A percentile compares a stretch with the other conserved stretches of the same genome.
These are phyloP conservation scores for Malthinus flaveolus DNA, from an alignment of 2,888 invertebrate genomes.

Conservation along the genomic window DNA sequence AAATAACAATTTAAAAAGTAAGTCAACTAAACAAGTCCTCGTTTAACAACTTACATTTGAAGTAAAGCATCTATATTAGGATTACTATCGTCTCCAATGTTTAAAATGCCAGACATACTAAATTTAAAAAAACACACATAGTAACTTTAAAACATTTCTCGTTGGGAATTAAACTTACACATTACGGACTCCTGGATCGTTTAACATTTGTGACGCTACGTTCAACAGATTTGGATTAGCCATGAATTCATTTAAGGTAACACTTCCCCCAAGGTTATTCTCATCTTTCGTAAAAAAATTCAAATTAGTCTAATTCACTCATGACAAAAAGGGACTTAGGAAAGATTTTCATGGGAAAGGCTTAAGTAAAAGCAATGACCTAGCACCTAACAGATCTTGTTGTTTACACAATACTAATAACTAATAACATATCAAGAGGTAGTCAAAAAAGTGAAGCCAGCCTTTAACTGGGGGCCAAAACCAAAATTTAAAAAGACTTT, in stretches of 20 bases:
- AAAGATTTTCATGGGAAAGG: too few relatives aligned
- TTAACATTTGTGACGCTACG: constrained; percentile 83
- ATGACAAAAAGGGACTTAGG: too few relatives aligned
- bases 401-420: too few relatives aligned
- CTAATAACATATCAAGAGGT: too few relatives aligned
- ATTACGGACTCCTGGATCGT: constrained; percentile 82
- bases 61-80: constrained; percentile 47
- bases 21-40: not conserved
- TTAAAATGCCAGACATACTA: constrained; percentile 51
- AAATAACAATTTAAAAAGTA: constrained; percentile 22
- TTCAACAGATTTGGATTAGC: constrained; percentile 82
- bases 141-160: not conserved
- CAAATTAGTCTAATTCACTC: too few relatives aligned
- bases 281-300: too few relatives aligned
- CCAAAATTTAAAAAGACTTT: too few relatives aligned
- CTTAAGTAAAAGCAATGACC: too few relatives aligned
- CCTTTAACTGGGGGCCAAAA: too few relatives aligned
- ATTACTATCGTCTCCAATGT: constrained; percentile 41
- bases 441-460: too few relatives aligned
- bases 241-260: constrained; percentile 69
- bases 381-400: too few relatives aligned
- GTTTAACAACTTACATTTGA: constrained; percentile 43
- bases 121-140: constrained; percentile 14
- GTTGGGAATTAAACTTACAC: constrained; percentile 52
- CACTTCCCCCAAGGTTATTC: constrained; percentile 31